A percentile compares a stretch with the other conserved stretches of the same genome.
These are phyloP conservation scores for Albula glossodonta DNA, from an alignment of 2,113 vertebrate species.

Conservation along the genomic window DNA sequence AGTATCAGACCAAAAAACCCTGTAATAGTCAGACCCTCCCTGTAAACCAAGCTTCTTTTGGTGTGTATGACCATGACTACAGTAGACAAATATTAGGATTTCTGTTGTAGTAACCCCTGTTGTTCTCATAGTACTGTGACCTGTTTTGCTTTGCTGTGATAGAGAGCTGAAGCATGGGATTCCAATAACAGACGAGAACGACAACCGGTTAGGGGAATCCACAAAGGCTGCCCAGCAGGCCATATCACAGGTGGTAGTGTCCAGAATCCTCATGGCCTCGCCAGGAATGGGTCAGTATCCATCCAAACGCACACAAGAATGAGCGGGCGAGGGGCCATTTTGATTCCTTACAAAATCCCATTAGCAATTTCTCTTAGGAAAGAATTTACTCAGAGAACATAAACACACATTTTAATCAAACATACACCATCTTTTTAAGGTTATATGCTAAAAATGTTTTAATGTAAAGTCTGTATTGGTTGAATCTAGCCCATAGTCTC, in stretches of 20 bases:
- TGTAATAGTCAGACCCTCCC: too few relatives aligned
- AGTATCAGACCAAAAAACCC: too few relatives aligned
- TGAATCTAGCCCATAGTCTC: too few relatives aligned
- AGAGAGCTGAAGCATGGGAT: constrained; percentile 94
- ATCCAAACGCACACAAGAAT: background rate
- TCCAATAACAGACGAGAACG: constrained; percentile 87
- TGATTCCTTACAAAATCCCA: background rate
- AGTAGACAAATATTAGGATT: background rate
- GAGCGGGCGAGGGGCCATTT: too few relatives aligned
- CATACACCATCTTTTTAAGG: too few relatives aligned
- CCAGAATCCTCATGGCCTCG: constrained; percentile 95
- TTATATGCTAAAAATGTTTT: too few relatives aligned
- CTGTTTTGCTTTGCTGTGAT: constrained; percentile 30
- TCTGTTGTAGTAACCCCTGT: background rate
- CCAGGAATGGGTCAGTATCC: constrained; percentile 92
- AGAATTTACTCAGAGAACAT: background rate
- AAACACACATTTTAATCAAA: background rate
- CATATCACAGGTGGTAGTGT: constrained; percentile 91
- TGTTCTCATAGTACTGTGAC: background rate
- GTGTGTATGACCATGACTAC: too few relatives aligned
- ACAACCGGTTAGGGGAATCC: constrained; percentile 90
- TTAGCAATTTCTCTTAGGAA: background rate
- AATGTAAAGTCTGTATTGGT: too few relatives aligned
- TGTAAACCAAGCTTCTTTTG: too few relatives aligned
- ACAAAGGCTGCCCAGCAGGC: constrained; percentile 90